These are phyloP conservation scores for Ischnus inquisitorius DNA, from an alignment of 2,888 invertebrate species.

Conservation along the genomic window DNA sequence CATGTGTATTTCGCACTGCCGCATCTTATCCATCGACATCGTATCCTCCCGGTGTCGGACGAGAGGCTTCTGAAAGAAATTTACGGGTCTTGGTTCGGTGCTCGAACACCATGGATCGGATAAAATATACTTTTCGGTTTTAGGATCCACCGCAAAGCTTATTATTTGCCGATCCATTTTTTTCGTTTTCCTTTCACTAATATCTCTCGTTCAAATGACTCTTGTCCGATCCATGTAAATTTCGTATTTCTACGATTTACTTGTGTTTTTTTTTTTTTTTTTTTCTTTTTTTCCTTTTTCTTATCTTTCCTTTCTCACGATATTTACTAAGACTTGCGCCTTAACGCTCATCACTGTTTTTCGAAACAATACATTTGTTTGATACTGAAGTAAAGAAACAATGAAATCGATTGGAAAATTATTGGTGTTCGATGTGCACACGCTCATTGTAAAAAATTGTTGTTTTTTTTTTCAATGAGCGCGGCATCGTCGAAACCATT, in stretches of 20 bases:
- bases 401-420: not conserved
- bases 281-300: slow-evolving; percentile 8
- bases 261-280: slow-evolving; percentile 31
- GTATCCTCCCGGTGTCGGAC: slow-evolving; percentile 93
- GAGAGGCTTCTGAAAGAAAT: slow-evolving; percentile 93
- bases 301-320: not conserved
- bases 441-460: not conserved
- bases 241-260: slow-evolving; percentile 61
- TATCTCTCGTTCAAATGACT: slow-evolving; percentile 74
- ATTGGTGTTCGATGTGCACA: not conserved
- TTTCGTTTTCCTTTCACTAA: slow-evolving; percentile 54
- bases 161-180: slow-evolving; percentile 67
- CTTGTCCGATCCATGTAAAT: slow-evolving; percentile 73
- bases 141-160: slow-evolving; percentile 59
- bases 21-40: slow-evolving; percentile 92
- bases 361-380: not conserved
- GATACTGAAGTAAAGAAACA: not conserved
- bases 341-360: not conserved
- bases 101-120: slow-evolving; percentile 70
- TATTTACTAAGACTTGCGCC: slow-evolving; percentile 15
- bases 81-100: slow-evolving; percentile 79
- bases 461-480: not conserved
- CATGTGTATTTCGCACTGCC: slow-evolving; percentile 97
- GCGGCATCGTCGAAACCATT: not conserved
- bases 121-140: slow-evolving; percentile 67